Evolutionary conservation across 2,888 invertebrate genomes (phyloP), one percentile per base, ranked within the genome.

Genomic region (Diabrotica balteata): DNA sequence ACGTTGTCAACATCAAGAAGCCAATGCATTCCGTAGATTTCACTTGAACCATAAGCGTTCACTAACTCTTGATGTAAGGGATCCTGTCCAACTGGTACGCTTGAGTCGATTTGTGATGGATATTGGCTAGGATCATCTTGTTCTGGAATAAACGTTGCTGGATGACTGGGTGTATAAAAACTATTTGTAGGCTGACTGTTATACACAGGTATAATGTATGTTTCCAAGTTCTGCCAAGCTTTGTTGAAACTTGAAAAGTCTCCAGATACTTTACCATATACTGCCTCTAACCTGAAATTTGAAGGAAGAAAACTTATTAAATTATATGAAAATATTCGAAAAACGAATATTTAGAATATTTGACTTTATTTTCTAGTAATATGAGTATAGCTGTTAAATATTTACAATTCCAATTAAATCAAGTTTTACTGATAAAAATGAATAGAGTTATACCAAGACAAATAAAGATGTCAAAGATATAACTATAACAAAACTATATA

Each of bases 11-110:
- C 75, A 65, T 76, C 77, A 42, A 71, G 67, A 10, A 77, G 60
- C 77, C 77, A 77, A 59, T 77, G 77, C 77, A 77, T 77, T 49
- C 66, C 61, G 59, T 77, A 77, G 44, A 76, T 70, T 11, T 70
- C 72, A 8, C 51, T 44, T 8, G 57, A 63, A 17, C 72, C 72
- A 54, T 77, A 77, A 10, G 77, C 75, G 42, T 2, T 52, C 8
- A 63, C 67, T 11, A 77, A 66, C 62, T 77, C 77, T 8, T 74
- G 62, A 57, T 58, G 67, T 32, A 77, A 49, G 8, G 77, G 77
- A 66, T 77, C 77, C 42, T 73, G 70, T 51, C 77, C 77, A 44
- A 70, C 68, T 5, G 73, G 68, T 4, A 73, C 67, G 17, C 55
- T 43, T 8, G 53, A 32, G 9, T 73, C 65, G 9, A 63, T 49